A percentile compares a stretch with the other conserved stretches of the same genome.
phyloP scores from a whole-genome alignment of 2,113 vertebrate species.

The Etheostoma spectabile region DNA sequence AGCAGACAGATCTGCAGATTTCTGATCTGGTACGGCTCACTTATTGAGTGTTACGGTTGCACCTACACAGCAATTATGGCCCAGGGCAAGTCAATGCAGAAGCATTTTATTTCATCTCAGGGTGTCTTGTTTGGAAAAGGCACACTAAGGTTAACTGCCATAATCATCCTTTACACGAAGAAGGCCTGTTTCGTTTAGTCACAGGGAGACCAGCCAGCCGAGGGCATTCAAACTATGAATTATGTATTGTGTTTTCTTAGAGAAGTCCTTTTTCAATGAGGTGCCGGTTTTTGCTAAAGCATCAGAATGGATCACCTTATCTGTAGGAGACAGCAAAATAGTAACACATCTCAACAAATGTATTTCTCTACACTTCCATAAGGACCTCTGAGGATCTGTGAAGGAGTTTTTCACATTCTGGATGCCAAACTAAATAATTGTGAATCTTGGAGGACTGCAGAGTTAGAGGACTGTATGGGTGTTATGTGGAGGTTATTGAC shows the following conservation, averaged over 20 bases:
- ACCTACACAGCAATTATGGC: conserved; percentile 24
- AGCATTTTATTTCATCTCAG: conserved; percentile 33
- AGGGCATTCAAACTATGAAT: conserved; percentile 13
- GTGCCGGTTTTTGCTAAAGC: neutral
- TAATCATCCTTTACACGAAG: conserved; percentile 19
- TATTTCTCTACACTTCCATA: neutral
- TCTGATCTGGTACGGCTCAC: conserved; percentile 25
- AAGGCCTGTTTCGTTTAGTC: neutral
- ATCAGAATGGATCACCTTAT: neutral
- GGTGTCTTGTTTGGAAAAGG: conserved; percentile 4
- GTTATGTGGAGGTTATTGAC: neutral
- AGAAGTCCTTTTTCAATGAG: conserved; percentile 2
- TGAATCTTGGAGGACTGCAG: neutral
- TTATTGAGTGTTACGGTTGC: conserved; percentile 36
- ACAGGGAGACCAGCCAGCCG: conserved; percentile 11
- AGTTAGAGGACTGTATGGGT: neutral
- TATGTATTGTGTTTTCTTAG: conserved; percentile 11
- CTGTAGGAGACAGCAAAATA: conserved; percentile 5
- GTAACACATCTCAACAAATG: neutral
- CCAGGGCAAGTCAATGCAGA: conserved; percentile 15
- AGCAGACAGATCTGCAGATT: conserved; percentile 15
- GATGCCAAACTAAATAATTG: neutral
- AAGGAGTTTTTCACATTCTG: neutral
- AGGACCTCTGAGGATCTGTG: neutral
- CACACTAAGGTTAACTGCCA: neutral